phyloP scores from a whole-genome alignment of 2,888 invertebrate genomes.

The Heliconius charithonia region DNA sequence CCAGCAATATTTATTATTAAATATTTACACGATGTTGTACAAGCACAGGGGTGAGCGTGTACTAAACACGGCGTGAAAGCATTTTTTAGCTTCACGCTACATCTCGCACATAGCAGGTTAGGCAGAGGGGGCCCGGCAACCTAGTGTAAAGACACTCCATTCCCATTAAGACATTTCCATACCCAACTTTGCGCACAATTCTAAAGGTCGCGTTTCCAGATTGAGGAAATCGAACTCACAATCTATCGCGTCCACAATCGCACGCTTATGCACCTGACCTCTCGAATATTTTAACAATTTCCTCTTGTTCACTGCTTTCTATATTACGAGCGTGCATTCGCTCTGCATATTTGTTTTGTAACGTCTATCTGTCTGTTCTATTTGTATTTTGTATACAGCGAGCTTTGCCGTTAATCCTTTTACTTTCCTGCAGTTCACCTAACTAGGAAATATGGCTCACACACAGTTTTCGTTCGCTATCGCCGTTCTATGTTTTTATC shows the following conservation, averaged over 20 bases:
- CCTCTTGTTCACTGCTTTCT: background rate
- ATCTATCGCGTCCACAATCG: too few relatives aligned
- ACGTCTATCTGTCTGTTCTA: constrained; percentile 1
- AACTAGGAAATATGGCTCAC: constrained; percentile 42
- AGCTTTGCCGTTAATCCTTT: constrained; percentile 34
- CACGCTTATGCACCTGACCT: too few relatives aligned
- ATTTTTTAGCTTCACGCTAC: background rate
- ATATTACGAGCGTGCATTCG: constrained; percentile 8
- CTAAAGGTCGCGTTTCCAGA: too few relatives aligned
- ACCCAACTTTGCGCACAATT: too few relatives aligned
- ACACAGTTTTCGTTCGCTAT: constrained; percentile 39
- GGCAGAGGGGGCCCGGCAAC: background rate
- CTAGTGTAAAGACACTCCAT: too few relatives aligned
- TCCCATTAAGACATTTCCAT: too few relatives aligned
- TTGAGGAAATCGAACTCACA: too few relatives aligned
- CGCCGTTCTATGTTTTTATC: constrained; percentile 12
- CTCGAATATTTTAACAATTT: too few relatives aligned
- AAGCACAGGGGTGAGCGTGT: background rate
- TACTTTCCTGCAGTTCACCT: constrained; percentile 42
- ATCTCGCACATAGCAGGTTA: background rate
- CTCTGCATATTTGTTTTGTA: constrained; percentile 12
- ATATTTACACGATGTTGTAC: background rate
- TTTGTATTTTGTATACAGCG: constrained; percentile 11
- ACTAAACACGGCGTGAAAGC: too few relatives aligned
- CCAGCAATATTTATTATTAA: background rate